Conservation (phyloP, 53 echinoderm and acorn worm species). For the Antedon mediterranea region DNA sequence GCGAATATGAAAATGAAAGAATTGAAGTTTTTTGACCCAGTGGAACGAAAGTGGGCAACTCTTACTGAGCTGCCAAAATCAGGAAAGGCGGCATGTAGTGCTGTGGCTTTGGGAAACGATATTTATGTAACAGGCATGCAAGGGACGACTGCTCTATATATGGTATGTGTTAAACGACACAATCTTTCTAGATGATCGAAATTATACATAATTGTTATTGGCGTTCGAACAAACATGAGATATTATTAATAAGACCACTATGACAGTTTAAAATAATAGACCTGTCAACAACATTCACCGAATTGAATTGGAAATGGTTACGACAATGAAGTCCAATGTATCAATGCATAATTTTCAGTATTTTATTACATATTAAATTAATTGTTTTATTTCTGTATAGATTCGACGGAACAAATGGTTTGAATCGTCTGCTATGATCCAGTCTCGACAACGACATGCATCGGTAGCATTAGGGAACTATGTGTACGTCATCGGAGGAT, state of each 20-base stretch:
- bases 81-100: slow-evolving; percentile 42
- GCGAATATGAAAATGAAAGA: slow-evolving; percentile 70
- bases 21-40: slow-evolving; percentile 63
- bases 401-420: slow-evolving; percentile 8
- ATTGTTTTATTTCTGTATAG: neutral
- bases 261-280: too few species aligned
- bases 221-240: too few species aligned
- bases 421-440: slow-evolving; percentile 17
- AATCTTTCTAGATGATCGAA: too few species aligned
- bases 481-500: slow-evolving; percentile 57
- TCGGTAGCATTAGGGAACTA: slow-evolving; percentile 29
- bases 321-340: too few species aligned
- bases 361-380: too few species aligned
- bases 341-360: too few species aligned
- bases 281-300: too few species aligned
- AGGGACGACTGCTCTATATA: slow-evolving; percentile 40
- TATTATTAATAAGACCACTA: too few species aligned
- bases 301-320: too few species aligned
- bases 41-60: slow-evolving; percentile 50
- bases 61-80: slow-evolving; percentile 48
- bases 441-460: slow-evolving; percentile 45
- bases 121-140: slow-evolving; percentile 50
- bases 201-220: too few species aligned
- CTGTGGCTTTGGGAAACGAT: slow-evolving; percentile 38
- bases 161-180: neutral